Evolutionary conservation across 2,797 vertebrate species (phyloP), one percentile per base, ranked within the genome.

Genomic region (Tamandua tetradactyla): DNA sequence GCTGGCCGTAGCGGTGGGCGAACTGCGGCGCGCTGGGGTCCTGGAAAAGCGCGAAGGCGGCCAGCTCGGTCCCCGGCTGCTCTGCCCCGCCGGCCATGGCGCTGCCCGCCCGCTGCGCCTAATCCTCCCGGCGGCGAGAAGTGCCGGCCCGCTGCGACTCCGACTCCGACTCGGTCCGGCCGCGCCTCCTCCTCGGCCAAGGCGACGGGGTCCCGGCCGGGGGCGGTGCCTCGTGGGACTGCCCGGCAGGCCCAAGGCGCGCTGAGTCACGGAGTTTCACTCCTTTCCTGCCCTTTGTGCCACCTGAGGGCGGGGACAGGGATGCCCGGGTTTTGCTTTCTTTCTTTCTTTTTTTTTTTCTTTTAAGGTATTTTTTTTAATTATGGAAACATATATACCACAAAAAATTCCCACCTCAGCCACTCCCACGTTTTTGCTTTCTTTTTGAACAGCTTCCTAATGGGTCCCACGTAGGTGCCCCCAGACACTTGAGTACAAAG

Each of bases 181-280:
- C 64, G 42, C 83, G 57, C 91, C 93, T 66, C 47, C 37, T 1
- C 0, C 18, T 23, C 8, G 8, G 9, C 40, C 23, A 0, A 74
- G 42, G 61, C 69, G 4, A 32, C 37, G 2, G n/a, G 71, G 30
- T 76, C 27, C 37, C 27, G 17, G 72, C 88, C 42, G 9, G 40
- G 84, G 95, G 96, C 83, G 96, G 92, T 3, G 72, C 95, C 74
- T 84, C 4, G 5, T 4, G 0, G 18, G 23, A 14, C 1, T 7
- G 10, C 11, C 44, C 0, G n/a, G 68, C 81, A 25, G 7, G 14
- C n/a, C 42, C 20, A 6, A 4, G 15, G 18, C 15, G 40, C 35
- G 52, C 94, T 94, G 97, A 85, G 74, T 92, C 85, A 83, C 23
- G 1, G n/a, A 17, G 68, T 86, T 91, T 88, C 94, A 32, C 40